Evolutionary conservation across 2,113 vertebrate species (phyloP).

Genomic region (Amphiprion percula): DNA sequence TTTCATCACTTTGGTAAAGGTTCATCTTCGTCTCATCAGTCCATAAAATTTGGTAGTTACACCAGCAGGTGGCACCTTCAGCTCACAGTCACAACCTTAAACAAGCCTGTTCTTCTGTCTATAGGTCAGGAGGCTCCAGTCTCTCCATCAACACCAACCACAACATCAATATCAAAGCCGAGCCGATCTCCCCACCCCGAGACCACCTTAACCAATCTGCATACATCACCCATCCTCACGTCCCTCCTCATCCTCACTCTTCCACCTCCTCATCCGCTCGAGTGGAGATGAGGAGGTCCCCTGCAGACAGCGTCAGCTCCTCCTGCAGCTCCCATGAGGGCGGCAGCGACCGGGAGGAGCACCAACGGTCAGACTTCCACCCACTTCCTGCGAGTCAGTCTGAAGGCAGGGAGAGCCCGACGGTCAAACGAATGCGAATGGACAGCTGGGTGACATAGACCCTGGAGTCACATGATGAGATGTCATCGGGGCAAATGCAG

Average conservation of each 20-base stretch:
- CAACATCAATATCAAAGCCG: constrained; percentile 94
- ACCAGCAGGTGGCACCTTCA: constrained; percentile 38
- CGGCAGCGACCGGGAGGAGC: constrained; percentile 89
- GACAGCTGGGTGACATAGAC: constrained; percentile 94
- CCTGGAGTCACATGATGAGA: constrained; percentile 6
- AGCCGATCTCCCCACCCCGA: constrained; percentile 94
- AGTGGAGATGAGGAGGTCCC: constrained; percentile 92
- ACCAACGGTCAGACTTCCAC: constrained; percentile 89
- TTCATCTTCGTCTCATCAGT: no score
- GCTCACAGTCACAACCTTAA: background rate
- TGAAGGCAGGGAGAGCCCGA: constrained; percentile 89
- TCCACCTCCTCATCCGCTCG: constrained; percentile 78
- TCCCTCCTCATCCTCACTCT: constrained; percentile 57
- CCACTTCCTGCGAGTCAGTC: constrained; percentile 82
- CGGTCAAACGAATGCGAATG: constrained; percentile 94
- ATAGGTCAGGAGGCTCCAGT: constrained; percentile 89
- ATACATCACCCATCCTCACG: constrained; percentile 82
- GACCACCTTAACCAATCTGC: constrained; percentile 79
- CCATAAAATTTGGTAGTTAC: background rate
- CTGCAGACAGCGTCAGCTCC: constrained; percentile 93
- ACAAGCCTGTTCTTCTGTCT: background rate
- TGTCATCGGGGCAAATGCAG: constrained; percentile 37
- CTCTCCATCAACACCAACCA: constrained; percentile 91
- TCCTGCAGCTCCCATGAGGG: constrained; percentile 96
- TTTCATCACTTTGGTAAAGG: no score